Evolutionary conservation across 2,888 invertebrate species (phyloP), one percentile per base, ranked within the genome.

Genomic region (Drosophila limbata): DNA sequence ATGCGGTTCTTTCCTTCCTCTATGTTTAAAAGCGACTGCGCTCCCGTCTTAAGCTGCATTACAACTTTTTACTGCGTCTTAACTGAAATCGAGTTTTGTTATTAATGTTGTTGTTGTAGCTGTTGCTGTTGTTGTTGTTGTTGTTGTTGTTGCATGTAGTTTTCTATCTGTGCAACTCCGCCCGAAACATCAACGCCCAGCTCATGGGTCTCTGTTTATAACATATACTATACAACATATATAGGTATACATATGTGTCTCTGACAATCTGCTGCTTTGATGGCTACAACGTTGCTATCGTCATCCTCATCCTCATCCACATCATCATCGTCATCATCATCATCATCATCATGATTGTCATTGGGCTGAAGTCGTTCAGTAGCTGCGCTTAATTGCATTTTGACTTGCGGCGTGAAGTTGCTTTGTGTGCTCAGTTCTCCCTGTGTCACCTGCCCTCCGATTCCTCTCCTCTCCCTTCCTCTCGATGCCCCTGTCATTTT

Each of bases 31-130:
- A 68, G 74, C 81, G 84, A 69, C 88, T 84, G 87, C 82, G 88
- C 88, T 81, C 80, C 88, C 84, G 87, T 87, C 88, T 85, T 88
- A 85, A 87, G 89, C 86, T 86, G 86, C 89, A 89, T 89, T 89
- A 88, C 87, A 79, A 86, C 88, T 88, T 88, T 88, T 88, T 88
- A 88, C 88, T 88, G 90, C 87, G 87, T 88, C 87, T 88, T 88
- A 88, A 89, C 89, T 89, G 89, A 89, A 87, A 89, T 89, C 90
- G 86, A 87, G 87, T 89, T 88, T 89, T 78, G 70, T 88, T 77
- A 61, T 64, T 59, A 35, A 21, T 62, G 64, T 33, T 21, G 50
- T 50, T 37, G 51, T 44, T 59, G 66, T 66, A 67, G 69, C 17
- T 61, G 63, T 31, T 19, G 48, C n/a, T 37, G 39, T 88, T 78